Evolutionary conservation across 1,140 invertebrate genomes (phyloP), one percentile per base, ranked within the genome.

Genomic region (Stegodyphus dumicola): DNA sequence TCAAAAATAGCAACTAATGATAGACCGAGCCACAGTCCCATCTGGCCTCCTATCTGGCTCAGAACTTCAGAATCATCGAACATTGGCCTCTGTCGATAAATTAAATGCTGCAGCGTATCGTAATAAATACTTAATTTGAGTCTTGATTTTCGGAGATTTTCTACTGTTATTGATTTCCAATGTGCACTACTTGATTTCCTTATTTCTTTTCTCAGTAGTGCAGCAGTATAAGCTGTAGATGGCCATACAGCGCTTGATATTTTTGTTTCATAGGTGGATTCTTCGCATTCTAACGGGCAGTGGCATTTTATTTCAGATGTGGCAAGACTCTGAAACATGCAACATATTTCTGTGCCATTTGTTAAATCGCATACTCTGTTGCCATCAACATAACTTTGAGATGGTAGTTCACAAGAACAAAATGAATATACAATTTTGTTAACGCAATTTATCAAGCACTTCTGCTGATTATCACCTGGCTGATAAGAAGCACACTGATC

Each of bases 401-500:
- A 18, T 11, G 56, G 56, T 7, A 67, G n/a, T 2, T 13, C n/a
- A 6, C 65, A 67, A 18, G 17, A 67, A 18, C 65, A 67, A 67
- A 7, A 18, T n/a, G 65, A 7, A n/a, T n/a, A n/a, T 17, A 67
- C 7, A n/a, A 18, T 6, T 18, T 77, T 53, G 13, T 69, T 3
- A 18, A 17, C 13, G 17, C 81, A 85, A 6, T 6, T 6, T 4
- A 15, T 56, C 51, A 48, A 17, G 52, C 81, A 85, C 6, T 67
- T 48, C 17, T 73, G 53, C 9, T 76, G 64, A 64, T 64, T 77
- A 9, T 64, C 33, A 6, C 52, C 65, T 10, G 48, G 69, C 9
- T 54, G 56, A 11, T 85, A 85, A 1, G 56, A 5, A 10, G 17
- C 48, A 64, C 85, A 86, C 0, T 60, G 54, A 53, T 80, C 85